Conservation (phyloP, 2,888 invertebrate genomes). For the Macrosiphum euphorbiae region DNA sequence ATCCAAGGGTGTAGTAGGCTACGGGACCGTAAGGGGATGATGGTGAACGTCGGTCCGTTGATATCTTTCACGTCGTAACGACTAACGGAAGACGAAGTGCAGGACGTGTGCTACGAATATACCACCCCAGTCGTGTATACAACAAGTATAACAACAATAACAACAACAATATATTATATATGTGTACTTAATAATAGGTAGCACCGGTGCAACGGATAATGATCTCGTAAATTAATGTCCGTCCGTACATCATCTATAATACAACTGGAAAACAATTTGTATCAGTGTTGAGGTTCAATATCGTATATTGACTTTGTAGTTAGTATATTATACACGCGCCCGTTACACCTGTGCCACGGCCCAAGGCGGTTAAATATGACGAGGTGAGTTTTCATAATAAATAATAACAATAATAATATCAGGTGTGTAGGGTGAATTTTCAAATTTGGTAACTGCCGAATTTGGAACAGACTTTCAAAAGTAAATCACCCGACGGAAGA, state of each 20-base stretch:
- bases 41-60: neutral
- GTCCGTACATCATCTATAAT: neutral
- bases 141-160: neutral
- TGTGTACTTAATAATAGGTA: neutral
- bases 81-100: slow-evolving; percentile 17
- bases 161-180: neutral
- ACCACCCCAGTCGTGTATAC: neutral
- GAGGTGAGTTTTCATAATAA: neutral
- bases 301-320: neutral
- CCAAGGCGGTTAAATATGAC: neutral
- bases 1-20: neutral
- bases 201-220: neutral
- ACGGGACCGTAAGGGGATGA: neutral
- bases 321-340: neutral
- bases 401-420: neutral
- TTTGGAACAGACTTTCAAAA: neutral
- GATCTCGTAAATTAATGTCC: slow-evolving; percentile 34
- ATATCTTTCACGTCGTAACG: neutral
- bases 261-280: neutral
- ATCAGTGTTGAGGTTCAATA: neutral
- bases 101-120: neutral
- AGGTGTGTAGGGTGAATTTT: neutral
- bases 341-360: neutral
- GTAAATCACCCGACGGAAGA: no score
- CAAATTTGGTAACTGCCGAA: neutral